Evolutionary conservation across 2,797 vertebrate genomes (phyloP), one percentile per base, ranked within the genome.

Genomic region (Diplodus puntazzo): DNA sequence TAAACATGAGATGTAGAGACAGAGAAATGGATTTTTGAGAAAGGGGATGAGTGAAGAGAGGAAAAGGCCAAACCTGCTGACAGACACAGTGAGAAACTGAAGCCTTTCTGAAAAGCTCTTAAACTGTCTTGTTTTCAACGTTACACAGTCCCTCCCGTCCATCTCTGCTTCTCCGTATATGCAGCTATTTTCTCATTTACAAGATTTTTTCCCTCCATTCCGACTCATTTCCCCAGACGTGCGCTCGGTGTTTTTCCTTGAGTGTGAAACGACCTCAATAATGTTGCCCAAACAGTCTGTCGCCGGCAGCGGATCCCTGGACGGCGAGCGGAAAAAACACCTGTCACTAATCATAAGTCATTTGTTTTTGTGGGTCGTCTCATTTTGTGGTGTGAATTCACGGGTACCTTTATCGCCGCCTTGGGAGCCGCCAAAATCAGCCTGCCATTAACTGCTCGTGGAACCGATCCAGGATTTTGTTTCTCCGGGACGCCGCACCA

Each of bases 211-310:
- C 55, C 69, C 49, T 69, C 39, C 69, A 23, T 20, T 58, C 54
- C 13, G 5, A 46, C 75, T 87, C 61, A 75, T 89, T 84, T 87
- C 82, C 88, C 87, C 73, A 58, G 81, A 84, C 58, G n/a, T n/a
- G 45, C 9, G 17, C 75, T 69, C 27, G 27, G 42, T 78, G 52
- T 81, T 75, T 82, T 80, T 80, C 53, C 53, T 66, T 45, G 43
- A 73, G 75, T 73, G 80, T 77, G 72, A 89, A 77, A 86, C 11
- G 46, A 88, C 79, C 75, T 82, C 71, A 80, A 21, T 81, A 66
- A 85, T 85, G 71, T 82, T 87, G 59, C 79, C 58, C 79, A 81
- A 87, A 86, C 87, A 81, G 77, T 77, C 69, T 86, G 73, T 75
- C 59, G 45, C 69, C 62, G 16, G 49, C 70, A 67, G 17, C 1